Percentiles rank a stretch among this genome's conserved stretches.
phyloP scores from a whole-genome alignment of 2,797 vertebrate species.

The Sorex maritimensis region DNA sequence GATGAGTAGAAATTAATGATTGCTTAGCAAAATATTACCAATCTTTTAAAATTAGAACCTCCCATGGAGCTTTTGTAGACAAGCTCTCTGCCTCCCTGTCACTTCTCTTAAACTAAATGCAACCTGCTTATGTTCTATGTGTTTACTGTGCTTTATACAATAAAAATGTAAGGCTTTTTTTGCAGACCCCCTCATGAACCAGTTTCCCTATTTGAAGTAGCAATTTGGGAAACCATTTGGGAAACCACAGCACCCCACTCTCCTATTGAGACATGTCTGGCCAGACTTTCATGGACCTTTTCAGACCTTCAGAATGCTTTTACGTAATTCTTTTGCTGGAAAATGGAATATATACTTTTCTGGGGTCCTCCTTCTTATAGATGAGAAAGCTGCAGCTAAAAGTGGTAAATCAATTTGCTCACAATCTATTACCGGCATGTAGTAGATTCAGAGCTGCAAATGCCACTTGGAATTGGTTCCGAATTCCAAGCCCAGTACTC shows the following conservation, averaged over 20 bases:
- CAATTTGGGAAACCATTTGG: too few relatives aligned
- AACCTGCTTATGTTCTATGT: conserved; percentile 12
- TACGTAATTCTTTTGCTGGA: not conserved
- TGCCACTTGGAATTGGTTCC: too few relatives aligned
- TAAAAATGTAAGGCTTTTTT: not conserved
- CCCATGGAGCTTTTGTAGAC: not conserved
- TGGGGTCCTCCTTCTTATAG: not conserved
- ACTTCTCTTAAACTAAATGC: not conserved
- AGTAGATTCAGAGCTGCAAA: not conserved
- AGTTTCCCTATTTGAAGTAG: not conserved
- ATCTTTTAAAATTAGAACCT: not conserved
- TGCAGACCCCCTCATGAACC: not conserved
- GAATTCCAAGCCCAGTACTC: not conserved
- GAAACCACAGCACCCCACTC: not conserved
- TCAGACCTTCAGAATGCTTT: not conserved
- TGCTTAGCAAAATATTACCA: not conserved
- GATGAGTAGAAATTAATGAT: not conserved
- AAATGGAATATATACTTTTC: not conserved
- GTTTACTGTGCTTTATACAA: conserved; percentile 5
- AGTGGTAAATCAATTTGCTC: not conserved
- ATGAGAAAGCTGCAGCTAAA: not conserved
- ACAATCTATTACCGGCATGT: not conserved
- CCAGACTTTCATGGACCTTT: not conserved
- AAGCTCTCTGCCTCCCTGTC: not conserved
- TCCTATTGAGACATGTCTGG: not conserved